A percentile compares a stretch with the other conserved stretches of the same genome.
phyloP scores from a whole-genome alignment of 2,888 invertebrate species.

The Spodoptera picta region DNA sequence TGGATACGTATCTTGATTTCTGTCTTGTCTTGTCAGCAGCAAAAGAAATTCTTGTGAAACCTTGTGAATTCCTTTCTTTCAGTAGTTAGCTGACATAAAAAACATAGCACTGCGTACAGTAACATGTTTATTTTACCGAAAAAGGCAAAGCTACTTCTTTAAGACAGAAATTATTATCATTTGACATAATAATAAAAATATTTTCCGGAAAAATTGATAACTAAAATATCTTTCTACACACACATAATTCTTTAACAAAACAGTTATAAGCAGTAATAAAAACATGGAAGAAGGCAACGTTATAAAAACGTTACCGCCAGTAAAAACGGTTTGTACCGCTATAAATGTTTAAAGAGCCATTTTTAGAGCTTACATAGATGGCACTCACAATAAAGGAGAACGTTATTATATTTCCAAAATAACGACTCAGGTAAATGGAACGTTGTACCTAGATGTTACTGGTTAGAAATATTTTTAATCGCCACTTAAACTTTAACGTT shows the following conservation, averaged over 20 bases:
- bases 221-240: conserved; percentile 10
- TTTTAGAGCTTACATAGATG: conserved; percentile 19
- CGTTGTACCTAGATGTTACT: conserved; percentile 22
- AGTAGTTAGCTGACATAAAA: no score
- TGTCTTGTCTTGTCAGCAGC: no score
- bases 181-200: conserved; percentile 8
- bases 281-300: conserved; percentile 31
- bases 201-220: conserved; percentile 18
- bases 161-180: not conserved
- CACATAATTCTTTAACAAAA: conserved; percentile 21
- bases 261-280: conserved; percentile 44
- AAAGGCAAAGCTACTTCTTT: no score
- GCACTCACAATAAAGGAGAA: conserved; percentile 28
- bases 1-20: no score
- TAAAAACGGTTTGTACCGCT: conserved; percentile 41
- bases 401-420: conserved; percentile 31
- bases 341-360: conserved; percentile 45
- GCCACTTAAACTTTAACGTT: conserved; percentile 25
- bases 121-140: no score
- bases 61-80: no score
- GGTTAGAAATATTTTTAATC: conserved; percentile 23
- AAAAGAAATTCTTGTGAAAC: no score
- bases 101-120: no score
- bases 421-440: conserved; percentile 26
- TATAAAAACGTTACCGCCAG: conserved; percentile 44